Percentiles rank a stretch among this genome's conserved stretches.
These are phyloP conservation scores for Chondrosia reniformis DNA, from an alignment of 37 sponge, comb jelly and placozoan genomes.

Conservation along the genomic window DNA sequence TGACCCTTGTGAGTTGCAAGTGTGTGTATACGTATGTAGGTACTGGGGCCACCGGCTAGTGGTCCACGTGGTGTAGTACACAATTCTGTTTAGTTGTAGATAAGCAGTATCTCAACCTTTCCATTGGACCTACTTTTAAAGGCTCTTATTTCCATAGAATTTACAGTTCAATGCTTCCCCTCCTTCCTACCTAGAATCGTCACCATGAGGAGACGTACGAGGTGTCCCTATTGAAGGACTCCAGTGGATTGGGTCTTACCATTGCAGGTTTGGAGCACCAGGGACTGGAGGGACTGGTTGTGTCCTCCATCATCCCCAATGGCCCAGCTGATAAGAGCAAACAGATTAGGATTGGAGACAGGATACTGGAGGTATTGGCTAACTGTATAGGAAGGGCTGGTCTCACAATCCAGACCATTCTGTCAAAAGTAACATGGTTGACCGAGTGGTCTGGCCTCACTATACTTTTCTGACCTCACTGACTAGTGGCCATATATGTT, in stretches of 20 bases:
- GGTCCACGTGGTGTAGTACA: too few species aligned
- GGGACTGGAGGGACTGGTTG: slow-evolving; percentile 59
- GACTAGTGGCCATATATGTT: too few species aligned
- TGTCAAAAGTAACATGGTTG: too few species aligned
- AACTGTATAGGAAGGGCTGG: too few species aligned
- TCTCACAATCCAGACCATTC: too few species aligned
- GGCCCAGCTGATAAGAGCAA: slow-evolving; percentile 65
- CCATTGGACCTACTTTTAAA: background rate
- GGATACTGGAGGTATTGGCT: slow-evolving; percentile 60
- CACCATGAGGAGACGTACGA: slow-evolving; percentile 40
- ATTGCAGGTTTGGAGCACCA: slow-evolving; percentile 70
- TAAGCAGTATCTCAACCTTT: background rate
- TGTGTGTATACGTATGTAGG: slow-evolving; percentile 18
- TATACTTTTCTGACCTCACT: too few species aligned
- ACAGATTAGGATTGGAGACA: slow-evolving; percentile 42
- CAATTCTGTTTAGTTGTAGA: background rate
- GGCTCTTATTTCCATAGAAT: too few species aligned
- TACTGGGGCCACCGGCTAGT: too few species aligned
- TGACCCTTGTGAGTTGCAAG: slow-evolving; percentile 14
- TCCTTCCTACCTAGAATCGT: background rate
- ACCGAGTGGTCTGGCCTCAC: too few species aligned
- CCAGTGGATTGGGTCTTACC: slow-evolving; percentile 65
- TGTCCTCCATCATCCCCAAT: slow-evolving; percentile 38
- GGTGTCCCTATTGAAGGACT: slow-evolving; percentile 52
- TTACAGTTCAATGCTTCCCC: background rate